phyloP scores from a whole-genome alignment of 1,140 invertebrate species.

The Patella vulgata region DNA sequence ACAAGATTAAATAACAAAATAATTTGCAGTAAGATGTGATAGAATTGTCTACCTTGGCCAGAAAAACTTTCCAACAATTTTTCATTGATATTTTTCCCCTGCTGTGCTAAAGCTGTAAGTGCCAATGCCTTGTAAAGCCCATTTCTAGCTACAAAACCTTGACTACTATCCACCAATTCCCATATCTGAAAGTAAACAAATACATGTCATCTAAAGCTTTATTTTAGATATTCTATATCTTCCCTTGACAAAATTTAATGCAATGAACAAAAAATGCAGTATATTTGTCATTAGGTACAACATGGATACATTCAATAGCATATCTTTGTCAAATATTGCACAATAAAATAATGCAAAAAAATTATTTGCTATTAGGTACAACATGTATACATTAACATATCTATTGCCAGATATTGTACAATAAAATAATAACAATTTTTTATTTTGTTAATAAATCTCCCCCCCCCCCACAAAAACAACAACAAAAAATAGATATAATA shows the following conservation, averaged over 20 bases:
- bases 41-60: slow-evolving; percentile 71
- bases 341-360: too few species aligned
- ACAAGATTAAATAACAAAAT: not conserved
- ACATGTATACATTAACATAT: too few species aligned
- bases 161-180: slow-evolving; percentile 74
- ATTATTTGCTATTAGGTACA: too few species aligned
- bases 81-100: slow-evolving; percentile 75
- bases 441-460: too few species aligned
- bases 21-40: not conserved
- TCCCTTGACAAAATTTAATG: not conserved
- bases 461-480: too few species aligned
- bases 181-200: slow-evolving; percentile 69
- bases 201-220: not conserved
- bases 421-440: too few species aligned
- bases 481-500: too few species aligned
- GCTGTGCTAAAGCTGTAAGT: slow-evolving; percentile 76
- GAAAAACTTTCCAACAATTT: slow-evolving; percentile 76
- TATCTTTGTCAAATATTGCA: too few species aligned
- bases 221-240: not conserved
- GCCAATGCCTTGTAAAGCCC: slow-evolving; percentile 75
- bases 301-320: too few species aligned
- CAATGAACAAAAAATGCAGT: not conserved
- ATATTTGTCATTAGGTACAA: too few species aligned
- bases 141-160: slow-evolving; percentile 71
- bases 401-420: too few species aligned